Evolutionary conservation across 2,888 invertebrate genomes (phyloP).

Genomic region (Congeria kusceri): DNA sequence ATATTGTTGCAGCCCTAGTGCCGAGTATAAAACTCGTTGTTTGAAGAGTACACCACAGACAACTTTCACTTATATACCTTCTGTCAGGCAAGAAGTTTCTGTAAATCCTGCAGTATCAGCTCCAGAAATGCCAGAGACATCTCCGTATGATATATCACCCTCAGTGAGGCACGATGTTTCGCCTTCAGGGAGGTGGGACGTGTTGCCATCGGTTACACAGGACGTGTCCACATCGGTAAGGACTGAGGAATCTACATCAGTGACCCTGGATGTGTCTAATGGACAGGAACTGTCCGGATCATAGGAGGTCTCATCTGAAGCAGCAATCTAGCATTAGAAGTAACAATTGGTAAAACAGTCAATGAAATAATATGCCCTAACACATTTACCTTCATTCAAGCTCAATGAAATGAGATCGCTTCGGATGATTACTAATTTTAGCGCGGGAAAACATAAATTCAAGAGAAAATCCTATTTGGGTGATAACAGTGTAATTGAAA

Average conservation of each 20-base stretch:
- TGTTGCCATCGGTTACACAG: constrained; percentile 18
- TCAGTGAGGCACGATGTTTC: constrained; percentile 27
- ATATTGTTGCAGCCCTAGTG: too few relatives aligned
- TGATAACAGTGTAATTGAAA: too few relatives aligned
- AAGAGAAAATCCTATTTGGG: too few relatives aligned
- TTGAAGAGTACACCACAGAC: too few relatives aligned
- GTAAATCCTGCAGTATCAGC: constrained; percentile 25
- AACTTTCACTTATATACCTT: background rate
- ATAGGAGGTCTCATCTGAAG: constrained; percentile 33
- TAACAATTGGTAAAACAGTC: too few relatives aligned
- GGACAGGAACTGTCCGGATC: constrained; percentile 34
- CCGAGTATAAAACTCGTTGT: too few relatives aligned
- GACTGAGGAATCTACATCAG: constrained; percentile 29
- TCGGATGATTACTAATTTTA: too few relatives aligned
- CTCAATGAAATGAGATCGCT: too few relatives aligned
- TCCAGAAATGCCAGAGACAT: constrained; percentile 16
- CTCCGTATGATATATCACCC: constrained; percentile 16
- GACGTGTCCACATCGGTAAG: constrained; percentile 33
- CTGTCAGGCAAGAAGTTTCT: constrained; percentile 27
- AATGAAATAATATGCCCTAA: too few relatives aligned
- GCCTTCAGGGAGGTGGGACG: background rate
- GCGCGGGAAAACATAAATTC: too few relatives aligned
- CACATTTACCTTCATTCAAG: too few relatives aligned
- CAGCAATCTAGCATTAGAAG: too few relatives aligned
- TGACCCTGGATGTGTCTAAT: constrained; percentile 14